Conservation (phyloP, 1,140 invertebrate species). For the Drosophila elegans region DNA sequence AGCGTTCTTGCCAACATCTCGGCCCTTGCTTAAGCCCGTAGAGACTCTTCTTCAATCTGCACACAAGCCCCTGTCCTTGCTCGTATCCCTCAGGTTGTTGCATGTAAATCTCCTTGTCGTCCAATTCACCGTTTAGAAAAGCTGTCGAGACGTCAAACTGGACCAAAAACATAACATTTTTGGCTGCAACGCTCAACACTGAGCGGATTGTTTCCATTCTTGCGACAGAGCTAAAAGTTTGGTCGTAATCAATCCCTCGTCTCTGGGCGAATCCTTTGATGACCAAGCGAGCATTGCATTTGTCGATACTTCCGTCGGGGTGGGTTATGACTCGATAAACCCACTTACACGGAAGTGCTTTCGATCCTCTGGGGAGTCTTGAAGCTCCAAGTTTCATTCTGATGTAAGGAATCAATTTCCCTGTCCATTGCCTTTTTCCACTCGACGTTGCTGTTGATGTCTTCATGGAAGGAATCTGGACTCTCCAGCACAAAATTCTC, state of each 20-base stretch:
- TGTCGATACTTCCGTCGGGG: background rate
- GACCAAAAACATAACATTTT: too few species aligned
- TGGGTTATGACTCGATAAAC: background rate
- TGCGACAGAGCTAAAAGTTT: constrained; percentile 2
- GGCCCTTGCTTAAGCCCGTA: too few species aligned
- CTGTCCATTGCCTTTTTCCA: background rate
- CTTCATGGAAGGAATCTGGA: background rate
- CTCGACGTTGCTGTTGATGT: background rate
- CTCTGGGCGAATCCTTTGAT: background rate
- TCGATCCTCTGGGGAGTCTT: too few species aligned
- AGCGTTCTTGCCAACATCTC: constrained; percentile 1
- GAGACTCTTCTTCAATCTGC: too few species aligned
- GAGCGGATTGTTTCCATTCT: background rate
- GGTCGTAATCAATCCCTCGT: background rate
- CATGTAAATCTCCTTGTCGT: too few species aligned
- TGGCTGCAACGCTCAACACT: background rate
- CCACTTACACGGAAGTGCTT: background rate
- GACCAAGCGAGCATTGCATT: background rate
- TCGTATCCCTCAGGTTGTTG: too few species aligned
- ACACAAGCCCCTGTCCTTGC: too few species aligned
- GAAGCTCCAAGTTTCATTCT: background rate
- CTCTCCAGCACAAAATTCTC: too few species aligned
- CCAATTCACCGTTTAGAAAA: too few species aligned
- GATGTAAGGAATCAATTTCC: constrained; percentile 1
- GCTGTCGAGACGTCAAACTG: too few species aligned